These are phyloP conservation scores for Epinephelus lanceolatus DNA, from an alignment of 2,113 vertebrate genomes.

Conservation along the genomic window DNA sequence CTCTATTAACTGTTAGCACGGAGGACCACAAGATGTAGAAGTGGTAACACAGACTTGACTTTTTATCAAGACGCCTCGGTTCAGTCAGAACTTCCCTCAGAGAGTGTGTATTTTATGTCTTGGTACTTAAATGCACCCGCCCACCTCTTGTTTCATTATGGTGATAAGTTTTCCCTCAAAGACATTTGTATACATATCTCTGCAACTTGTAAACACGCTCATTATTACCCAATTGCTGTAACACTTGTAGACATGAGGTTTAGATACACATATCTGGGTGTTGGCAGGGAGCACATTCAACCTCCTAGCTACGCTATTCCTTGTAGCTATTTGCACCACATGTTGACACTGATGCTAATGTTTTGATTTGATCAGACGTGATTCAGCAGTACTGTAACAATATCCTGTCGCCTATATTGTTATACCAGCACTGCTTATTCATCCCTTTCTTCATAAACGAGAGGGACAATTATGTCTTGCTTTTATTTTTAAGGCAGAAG, in stretches of 20 bases:
- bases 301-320: neutral
- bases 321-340: neutral
- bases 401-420: neutral
- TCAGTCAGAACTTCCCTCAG: neutral
- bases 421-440: neutral
- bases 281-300: slow-evolving; percentile 2
- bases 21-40: neutral
- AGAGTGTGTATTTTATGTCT: neutral
- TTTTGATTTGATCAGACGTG: slow-evolving; percentile 1
- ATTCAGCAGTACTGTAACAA: neutral
- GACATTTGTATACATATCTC: slow-evolving; percentile 8
- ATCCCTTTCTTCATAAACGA: slow-evolving; percentile 16
- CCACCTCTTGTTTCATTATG: neutral
- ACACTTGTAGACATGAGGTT: neutral
- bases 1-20: neutral
- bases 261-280: slow-evolving; percentile 13
- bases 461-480: neutral
- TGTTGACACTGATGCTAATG: neutral
- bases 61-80: neutral
- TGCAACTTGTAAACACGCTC: slow-evolving; percentile 4
- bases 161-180: neutral
- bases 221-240: neutral
- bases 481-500: slow-evolving; percentile 45
- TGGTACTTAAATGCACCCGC: neutral
- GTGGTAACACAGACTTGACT: neutral